phyloP scores from a whole-genome alignment of 1,140 invertebrate genomes.

The Thrips palmi region DNA sequence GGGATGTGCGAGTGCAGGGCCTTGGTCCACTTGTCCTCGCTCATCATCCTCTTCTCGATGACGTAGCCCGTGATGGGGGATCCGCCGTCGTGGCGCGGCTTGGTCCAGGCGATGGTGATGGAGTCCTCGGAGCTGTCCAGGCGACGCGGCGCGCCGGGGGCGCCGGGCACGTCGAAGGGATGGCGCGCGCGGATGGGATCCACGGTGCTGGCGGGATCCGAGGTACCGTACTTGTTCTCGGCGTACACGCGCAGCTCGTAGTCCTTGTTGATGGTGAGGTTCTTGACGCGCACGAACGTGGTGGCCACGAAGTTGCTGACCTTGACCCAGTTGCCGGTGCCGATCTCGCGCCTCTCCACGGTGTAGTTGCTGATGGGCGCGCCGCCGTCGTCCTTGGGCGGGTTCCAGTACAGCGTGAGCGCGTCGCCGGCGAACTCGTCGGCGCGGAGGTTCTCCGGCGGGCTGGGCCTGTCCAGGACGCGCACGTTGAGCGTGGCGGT shows the following conservation, averaged over 20 bases:
- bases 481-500: constrained; percentile 85
- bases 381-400: constrained; percentile 90
- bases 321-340: constrained; percentile 67
- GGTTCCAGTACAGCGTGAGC: constrained; percentile 87
- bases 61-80: constrained; percentile 80
- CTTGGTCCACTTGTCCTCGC: constrained; percentile 82
- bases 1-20: constrained; percentile 64
- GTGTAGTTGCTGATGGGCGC: constrained; percentile 92
- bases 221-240: constrained; percentile 91
- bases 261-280: constrained; percentile 71
- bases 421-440: constrained; percentile 92
- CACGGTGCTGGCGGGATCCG: constrained; percentile 71
- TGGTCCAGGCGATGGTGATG: constrained; percentile 83
- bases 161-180: constrained; percentile 83
- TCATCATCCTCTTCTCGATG: constrained; percentile 77
- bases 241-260: constrained; percentile 98
- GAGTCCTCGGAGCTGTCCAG: constrained; percentile 82
- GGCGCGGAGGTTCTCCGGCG: constrained; percentile 70
- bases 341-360: constrained; percentile 80
- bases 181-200: constrained; percentile 85
- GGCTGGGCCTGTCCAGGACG: constrained; percentile 76
- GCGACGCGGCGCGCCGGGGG: constrained; percentile 70
- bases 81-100: constrained; percentile 84
- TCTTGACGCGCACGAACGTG: constrained; percentile 73
- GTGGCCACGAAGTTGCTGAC: constrained; percentile 80